phyloP scores from a whole-genome alignment of 1,140 invertebrate species.

The Aphaenogaster floridana region DNA sequence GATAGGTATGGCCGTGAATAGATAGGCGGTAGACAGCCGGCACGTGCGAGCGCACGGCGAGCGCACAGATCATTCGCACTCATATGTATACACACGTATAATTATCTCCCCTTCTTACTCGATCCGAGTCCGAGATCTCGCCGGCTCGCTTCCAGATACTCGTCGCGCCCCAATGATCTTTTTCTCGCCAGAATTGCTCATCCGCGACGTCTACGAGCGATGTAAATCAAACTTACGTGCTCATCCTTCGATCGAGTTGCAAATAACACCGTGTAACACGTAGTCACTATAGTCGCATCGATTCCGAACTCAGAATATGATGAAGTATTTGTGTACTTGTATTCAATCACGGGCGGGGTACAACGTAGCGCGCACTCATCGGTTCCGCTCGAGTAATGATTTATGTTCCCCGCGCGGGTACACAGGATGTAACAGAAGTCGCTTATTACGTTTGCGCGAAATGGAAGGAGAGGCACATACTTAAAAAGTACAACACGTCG shows the following conservation, averaged over 20 bases:
- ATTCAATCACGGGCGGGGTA: conserved; percentile 16
- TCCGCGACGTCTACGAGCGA: conserved; percentile 12
- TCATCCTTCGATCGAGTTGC: not conserved
- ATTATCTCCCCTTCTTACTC: conserved; percentile 66
- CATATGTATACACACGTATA: conserved; percentile 63
- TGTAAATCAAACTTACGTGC: conserved; percentile 30
- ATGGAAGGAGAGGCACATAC: not conserved
- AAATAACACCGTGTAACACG: conserved; percentile 1
- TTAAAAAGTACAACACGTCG: not conserved
- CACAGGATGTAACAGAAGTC: not conserved
- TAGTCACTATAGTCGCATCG: not conserved
- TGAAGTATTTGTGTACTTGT: conserved; percentile 24
- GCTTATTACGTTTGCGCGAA: not conserved
- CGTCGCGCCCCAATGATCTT: not conserved
- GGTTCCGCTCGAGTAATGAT: conserved; percentile 32
- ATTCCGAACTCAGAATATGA: not conserved
- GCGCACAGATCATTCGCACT: conserved; percentile 7
- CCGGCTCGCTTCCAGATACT: not conserved
- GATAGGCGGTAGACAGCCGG: conserved; percentile 66
- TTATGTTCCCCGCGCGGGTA: not conserved
- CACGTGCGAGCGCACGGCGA: conserved; percentile 63
- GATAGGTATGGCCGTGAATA: conserved; percentile 62
- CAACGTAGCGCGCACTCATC: not conserved
- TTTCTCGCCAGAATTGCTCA: conserved; percentile 10
- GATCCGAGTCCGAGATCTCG: conserved; percentile 39